phyloP scores from a whole-genome alignment of 2,113 vertebrate genomes.

The Syngnathus floridae region DNA sequence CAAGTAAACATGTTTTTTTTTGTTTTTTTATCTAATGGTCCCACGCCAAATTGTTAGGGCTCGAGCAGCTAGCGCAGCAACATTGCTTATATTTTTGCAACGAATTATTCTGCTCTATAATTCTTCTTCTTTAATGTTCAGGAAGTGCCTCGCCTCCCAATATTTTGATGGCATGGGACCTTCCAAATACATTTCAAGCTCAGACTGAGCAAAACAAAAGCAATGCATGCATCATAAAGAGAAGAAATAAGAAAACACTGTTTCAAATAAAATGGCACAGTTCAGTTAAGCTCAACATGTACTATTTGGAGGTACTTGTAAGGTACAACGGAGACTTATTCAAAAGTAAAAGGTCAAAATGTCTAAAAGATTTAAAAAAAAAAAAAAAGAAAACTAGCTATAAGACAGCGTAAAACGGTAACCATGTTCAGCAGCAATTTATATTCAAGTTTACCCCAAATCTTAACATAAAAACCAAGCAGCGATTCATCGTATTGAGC shows the following conservation, averaged over 20 bases:
- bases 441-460: constrained; percentile 36
- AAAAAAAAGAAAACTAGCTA: background rate
- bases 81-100: no score
- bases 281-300: background rate
- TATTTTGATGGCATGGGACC: background rate
- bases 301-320: constrained; percentile 2
- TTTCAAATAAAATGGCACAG: constrained; percentile 11
- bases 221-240: background rate
- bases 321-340: constrained; percentile 2
- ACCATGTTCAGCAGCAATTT: constrained; percentile 32
- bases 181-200: constrained; percentile 5
- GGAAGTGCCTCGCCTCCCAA: no score
- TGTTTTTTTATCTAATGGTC: background rate
- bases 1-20: background rate
- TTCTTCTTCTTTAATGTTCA: no score
- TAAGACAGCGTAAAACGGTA: constrained; percentile 8
- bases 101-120: no score
- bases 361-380: background rate
- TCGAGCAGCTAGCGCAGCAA: no score
- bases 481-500: background rate
- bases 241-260: background rate
- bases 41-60: no score
- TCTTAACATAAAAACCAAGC: constrained; percentile 23
- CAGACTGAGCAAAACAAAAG: constrained; percentile 11
- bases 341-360: background rate